Percentiles rank a stretch among this genome's conserved stretches.
Conservation (phyloP, 2,113 vertebrate genomes). For the Nothocercus nigrocapillus region DNA sequence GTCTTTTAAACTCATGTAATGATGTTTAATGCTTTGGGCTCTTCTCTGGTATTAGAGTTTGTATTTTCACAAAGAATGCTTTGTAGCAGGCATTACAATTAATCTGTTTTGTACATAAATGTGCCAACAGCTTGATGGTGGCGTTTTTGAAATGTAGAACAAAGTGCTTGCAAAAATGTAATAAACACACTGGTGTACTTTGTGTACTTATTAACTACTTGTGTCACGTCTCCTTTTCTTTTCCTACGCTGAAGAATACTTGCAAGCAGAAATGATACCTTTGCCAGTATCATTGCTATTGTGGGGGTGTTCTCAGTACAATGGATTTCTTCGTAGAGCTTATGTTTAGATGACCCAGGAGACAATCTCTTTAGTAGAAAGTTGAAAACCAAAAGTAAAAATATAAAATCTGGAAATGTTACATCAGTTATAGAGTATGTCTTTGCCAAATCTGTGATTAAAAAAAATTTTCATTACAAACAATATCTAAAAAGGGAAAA, state of each 20-base stretch:
- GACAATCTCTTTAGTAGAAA: not conserved
- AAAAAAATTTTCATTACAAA: not conserved
- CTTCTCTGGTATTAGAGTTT: slow-evolving; percentile 95
- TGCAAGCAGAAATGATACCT: not conserved
- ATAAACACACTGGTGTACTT: slow-evolving; percentile 99
- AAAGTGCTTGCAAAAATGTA: slow-evolving; percentile 99
- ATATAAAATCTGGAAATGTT: not conserved
- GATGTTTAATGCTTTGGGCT: slow-evolving; percentile 89
- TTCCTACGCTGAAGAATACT: not conserved
- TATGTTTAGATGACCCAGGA: not conserved
- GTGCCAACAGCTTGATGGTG: slow-evolving; percentile 99
- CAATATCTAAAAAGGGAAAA: not conserved
- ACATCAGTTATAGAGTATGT: not conserved
- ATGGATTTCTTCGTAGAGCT: not conserved
- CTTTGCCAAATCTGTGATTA: not conserved
- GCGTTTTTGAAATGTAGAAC: slow-evolving; percentile 99
- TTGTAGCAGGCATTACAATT: slow-evolving; percentile 95
- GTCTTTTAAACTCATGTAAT: slow-evolving; percentile 91
- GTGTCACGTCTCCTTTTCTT: slow-evolving; percentile 14
- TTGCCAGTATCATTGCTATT: not conserved
- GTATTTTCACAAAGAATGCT: slow-evolving; percentile 98
- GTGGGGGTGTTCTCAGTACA: not conserved
- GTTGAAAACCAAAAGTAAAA: not conserved
- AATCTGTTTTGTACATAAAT: slow-evolving; percentile 99
- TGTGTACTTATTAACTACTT: slow-evolving; percentile 83